phyloP scores from a whole-genome alignment of 2,888 invertebrate genomes.

The Girardia tigrina region DNA sequence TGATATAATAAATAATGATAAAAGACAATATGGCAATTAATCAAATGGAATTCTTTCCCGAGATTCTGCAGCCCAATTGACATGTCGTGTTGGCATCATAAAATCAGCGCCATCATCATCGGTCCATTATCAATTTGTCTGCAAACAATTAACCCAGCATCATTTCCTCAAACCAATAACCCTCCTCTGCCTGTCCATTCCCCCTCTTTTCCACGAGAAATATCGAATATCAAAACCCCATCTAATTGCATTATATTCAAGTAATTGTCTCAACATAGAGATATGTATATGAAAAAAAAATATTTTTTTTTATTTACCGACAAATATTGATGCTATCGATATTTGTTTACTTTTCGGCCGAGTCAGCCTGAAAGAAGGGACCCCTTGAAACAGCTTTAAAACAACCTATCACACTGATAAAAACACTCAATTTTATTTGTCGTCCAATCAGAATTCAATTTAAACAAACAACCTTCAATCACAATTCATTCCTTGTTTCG shows the following conservation, averaged over 20 bases:
- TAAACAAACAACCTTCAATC: neutral
- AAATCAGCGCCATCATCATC: neutral
- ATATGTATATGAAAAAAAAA: neutral
- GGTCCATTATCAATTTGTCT: neutral
- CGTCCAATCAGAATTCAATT: slow-evolving; percentile 3
- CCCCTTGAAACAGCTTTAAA: neutral
- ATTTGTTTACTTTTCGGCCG: neutral
- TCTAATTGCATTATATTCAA: neutral
- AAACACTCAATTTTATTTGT: neutral
- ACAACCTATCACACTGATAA: slow-evolving; percentile 1
- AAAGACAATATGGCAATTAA: neutral
- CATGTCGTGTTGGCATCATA: neutral
- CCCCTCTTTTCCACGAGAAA: too few relatives aligned
- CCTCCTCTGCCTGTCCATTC: neutral
- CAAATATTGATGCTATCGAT: slow-evolving; percentile 17
- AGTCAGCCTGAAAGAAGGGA: slow-evolving; percentile 2
- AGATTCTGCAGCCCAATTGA: neutral
- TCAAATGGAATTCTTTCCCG: neutral
- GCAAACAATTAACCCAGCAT: neutral
- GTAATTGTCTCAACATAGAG: neutral
- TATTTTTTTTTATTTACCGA: neutral
- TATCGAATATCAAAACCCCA: slow-evolving; percentile 11
- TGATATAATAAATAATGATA: slow-evolving; percentile 11
- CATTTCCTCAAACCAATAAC: too few relatives aligned
- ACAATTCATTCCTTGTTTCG: neutral